Evolutionary conservation across 2,797 vertebrate species (phyloP).

Genomic region (Dermochelys coriacea): DNA sequence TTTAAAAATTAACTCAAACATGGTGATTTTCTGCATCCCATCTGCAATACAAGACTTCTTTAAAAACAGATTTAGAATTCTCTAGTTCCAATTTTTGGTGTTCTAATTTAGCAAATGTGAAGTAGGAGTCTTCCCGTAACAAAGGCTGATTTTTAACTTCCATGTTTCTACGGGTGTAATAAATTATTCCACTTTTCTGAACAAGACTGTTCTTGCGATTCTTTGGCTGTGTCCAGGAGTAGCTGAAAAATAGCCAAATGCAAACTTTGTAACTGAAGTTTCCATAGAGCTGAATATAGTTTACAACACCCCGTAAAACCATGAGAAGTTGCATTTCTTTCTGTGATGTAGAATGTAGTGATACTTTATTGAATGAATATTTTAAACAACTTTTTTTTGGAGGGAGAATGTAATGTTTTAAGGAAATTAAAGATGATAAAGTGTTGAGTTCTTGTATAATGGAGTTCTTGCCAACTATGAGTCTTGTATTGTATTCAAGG

Average conservation of each 20-base stretch:
- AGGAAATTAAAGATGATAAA: not conserved
- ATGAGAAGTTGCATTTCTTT: not conserved
- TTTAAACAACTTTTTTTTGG: not conserved
- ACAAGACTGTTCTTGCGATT: not conserved
- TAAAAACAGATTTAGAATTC: not conserved
- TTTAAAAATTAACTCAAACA: not conserved
- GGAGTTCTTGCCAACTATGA: not conserved
- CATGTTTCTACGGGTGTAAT: not conserved
- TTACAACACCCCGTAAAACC: not conserved
- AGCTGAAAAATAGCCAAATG: not conserved
- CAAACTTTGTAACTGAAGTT: not conserved
- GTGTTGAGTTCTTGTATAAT: not conserved
- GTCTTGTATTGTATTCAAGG: not conserved
- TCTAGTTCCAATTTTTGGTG: not conserved
- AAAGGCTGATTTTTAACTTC: not conserved
- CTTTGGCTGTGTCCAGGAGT: not conserved
- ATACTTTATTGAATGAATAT: not conserved
- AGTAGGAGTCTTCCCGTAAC: not conserved
- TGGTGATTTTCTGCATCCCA: not conserved
- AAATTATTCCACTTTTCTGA: not conserved
- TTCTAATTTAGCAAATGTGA: not conserved
- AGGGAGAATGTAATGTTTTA: not conserved
- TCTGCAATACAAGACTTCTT: not conserved
- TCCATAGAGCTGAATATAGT: not conserved
- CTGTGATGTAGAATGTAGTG: not conserved